phyloP scores from a whole-genome alignment of 2,797 vertebrate genomes.

The Eptatretus atami region DNA sequence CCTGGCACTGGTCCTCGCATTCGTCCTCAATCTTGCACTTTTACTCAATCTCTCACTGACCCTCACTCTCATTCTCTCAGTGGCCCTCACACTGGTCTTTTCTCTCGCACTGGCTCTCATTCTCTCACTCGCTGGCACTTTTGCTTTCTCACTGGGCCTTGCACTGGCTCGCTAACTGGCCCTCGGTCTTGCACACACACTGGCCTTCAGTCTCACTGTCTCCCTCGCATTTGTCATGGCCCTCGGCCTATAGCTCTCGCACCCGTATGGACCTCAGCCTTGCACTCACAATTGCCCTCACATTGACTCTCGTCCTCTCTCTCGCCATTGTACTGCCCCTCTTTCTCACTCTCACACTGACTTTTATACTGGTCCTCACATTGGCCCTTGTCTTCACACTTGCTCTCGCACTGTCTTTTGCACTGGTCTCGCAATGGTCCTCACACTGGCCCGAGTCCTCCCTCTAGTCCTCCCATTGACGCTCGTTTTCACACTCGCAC shows the following conservation, averaged over 20 bases:
- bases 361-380: not conserved
- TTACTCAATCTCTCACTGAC: not conserved
- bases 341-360: not conserved
- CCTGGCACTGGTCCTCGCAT: not conserved
- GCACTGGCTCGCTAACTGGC: not conserved
- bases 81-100: not conserved
- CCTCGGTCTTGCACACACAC: not conserved
- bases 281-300: not conserved
- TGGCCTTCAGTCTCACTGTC: not conserved
- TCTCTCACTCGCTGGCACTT: no score
- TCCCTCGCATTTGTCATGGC: not conserved
- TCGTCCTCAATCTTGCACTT: not conserved
- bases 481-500: not conserved
- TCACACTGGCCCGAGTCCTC: not conserved
- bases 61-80: not conserved
- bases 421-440: not conserved
- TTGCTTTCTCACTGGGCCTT: not conserved
- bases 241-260: not conserved
- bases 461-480: not conserved
- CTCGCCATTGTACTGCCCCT: no score
- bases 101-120: not conserved
- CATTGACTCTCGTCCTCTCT: not conserved
- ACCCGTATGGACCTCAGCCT: no score
- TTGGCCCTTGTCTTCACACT: not conserved
- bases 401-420: not conserved